These are phyloP conservation scores for Zele albiditarsus DNA, from an alignment of 2,888 invertebrate species.

Conservation along the genomic window DNA sequence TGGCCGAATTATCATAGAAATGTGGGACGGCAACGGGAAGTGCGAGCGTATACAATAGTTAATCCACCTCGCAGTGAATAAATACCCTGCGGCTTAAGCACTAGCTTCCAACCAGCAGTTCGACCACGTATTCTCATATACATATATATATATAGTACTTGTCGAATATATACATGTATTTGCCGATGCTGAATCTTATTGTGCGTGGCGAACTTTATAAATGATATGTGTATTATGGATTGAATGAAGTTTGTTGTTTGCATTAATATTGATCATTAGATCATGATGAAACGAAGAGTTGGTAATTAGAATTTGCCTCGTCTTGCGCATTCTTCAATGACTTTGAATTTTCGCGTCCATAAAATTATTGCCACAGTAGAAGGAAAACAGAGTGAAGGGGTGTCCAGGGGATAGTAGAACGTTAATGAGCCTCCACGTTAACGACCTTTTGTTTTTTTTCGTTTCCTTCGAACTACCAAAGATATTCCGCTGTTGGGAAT, in stretches of 20 bases:
- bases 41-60: slow-evolving; percentile 38
- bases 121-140: slow-evolving; percentile 22
- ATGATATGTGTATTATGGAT: slow-evolving; percentile 17
- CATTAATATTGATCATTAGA: neutral
- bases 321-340: neutral
- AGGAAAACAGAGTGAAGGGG: slow-evolving; percentile 48
- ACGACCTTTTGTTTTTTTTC: slow-evolving; percentile 57
- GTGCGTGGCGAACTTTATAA: slow-evolving; percentile 4
- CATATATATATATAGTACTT: neutral
- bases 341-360: neutral
- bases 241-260: neutral
- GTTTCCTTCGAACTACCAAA: slow-evolving; percentile 17
- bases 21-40: slow-evolving; percentile 24
- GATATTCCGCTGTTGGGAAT: slow-evolving; percentile 19
- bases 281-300: neutral
- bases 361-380: neutral
- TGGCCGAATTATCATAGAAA: slow-evolving; percentile 38
- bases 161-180: neutral
- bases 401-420: slow-evolving; percentile 66
- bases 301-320: neutral
- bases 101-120: slow-evolving; percentile 11
- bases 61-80: slow-evolving; percentile 42
- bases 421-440: slow-evolving; percentile 68
- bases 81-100: slow-evolving; percentile 42
- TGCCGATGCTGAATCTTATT: neutral